Evolutionary conservation across 2,888 invertebrate genomes (phyloP), one percentile per base, ranked within the genome.

Genomic region (Sthenelais limicola): DNA sequence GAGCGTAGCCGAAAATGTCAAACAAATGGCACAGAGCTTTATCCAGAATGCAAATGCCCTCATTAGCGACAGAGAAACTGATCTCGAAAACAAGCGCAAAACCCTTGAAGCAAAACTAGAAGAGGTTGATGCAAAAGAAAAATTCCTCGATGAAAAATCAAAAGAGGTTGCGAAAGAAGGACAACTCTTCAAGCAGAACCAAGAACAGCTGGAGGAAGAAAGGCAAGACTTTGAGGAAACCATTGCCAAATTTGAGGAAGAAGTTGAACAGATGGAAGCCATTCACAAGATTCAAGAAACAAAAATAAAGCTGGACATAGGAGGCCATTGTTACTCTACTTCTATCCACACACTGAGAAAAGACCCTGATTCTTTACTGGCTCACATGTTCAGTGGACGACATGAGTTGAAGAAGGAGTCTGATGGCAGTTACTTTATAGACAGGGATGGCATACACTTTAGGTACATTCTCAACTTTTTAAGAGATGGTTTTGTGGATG

Each of bases 391-490:
- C 68, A 79, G 80, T 49, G 82, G 80, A 0, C 74, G 77, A 5
- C 76, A 80, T 54, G 72, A 76, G 24, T 24, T 81, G 15, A 70
- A 74, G 30, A 74, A 68, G 48, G 79, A 81, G 32, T 15, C 68
- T 7, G 82, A 82, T 52, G 82, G 81, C 1, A 78, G 76, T 33
- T 82, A 77, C 73, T 82, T 82, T 66, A 80, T 82, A 12, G 82
- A 82, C 70, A 66, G 82, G 21, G 81, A 82, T 54, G 81, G 81
- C 5, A 78, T 78, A 1, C 75, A 80, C 56, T 82, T 82, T 74
- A 80, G 85, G n/a, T 83, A 84, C 73, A 84, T 85, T 71, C 77
- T 86, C 73, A 85, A 85, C 74, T 85, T 84, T 76, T 78, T 86
- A 68, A 78, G 86, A 7, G 86, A 86, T 70, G 85, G 85, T 24